Percentiles rank a stretch among this genome's conserved stretches.
phyloP scores from a whole-genome alignment of 1,140 invertebrate species.

The Teleopsis dalmanni region DNA sequence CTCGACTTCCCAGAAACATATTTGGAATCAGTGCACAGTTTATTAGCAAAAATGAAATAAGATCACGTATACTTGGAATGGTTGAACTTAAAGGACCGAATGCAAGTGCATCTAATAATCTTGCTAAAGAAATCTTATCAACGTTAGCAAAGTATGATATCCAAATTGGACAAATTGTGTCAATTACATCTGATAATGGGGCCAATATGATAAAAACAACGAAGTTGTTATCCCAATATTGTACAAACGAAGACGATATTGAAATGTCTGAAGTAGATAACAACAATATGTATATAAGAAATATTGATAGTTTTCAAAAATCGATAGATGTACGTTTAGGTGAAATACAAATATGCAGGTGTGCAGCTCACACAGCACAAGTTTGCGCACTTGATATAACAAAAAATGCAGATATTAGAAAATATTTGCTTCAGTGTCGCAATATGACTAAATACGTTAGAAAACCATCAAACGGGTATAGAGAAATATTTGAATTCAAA shows the following conservation, averaged over 20 bases:
- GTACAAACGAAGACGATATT: too few species aligned
- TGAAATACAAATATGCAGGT: slow-evolving; percentile 4
- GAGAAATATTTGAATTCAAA: slow-evolving; percentile 10
- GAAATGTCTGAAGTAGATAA: too few species aligned
- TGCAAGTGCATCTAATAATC: slow-evolving; percentile 8
- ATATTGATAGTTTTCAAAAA: too few species aligned
- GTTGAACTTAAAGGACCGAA: slow-evolving; percentile 13
- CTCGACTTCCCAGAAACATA: slow-evolving; percentile 9
- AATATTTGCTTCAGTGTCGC: not conserved
- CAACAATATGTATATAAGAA: too few species aligned
- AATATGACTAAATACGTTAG: slow-evolving; percentile 12
- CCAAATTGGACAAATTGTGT: too few species aligned
- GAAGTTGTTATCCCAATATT: too few species aligned
- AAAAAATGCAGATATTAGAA: not conserved
- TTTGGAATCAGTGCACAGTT: slow-evolving; percentile 14
- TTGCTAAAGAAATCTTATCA: slow-evolving; percentile 4
- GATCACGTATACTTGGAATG: slow-evolving; percentile 12
- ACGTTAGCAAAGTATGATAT: too few species aligned
- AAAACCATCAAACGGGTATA: slow-evolving; percentile 11
- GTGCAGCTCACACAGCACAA: slow-evolving; percentile 2
- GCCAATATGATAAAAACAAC: too few species aligned
- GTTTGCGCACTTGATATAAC: not conserved
- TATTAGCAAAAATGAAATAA: slow-evolving; percentile 12
- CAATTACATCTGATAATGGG: too few species aligned
- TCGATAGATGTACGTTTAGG: not conserved